Evolutionary conservation across 2,888 invertebrate species (phyloP).

Genomic region (Zaprionus obscuricornis): DNA sequence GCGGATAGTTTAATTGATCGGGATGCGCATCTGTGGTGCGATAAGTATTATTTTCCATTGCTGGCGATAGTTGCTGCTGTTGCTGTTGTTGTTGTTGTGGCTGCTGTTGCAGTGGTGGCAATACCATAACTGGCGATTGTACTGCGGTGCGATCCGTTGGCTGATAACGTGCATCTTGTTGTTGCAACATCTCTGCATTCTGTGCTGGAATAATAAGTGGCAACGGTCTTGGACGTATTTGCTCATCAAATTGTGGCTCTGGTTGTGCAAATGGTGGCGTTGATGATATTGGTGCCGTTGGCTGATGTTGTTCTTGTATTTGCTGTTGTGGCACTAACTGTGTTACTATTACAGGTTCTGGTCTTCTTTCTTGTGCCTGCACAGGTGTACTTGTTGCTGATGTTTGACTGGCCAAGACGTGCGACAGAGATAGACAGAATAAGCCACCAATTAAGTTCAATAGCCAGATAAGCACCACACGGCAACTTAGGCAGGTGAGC

Average conservation of each 20-base stretch:
- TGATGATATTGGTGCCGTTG: conserved; percentile 22
- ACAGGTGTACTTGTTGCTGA: conserved; percentile 13
- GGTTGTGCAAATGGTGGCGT: conserved; percentile 20
- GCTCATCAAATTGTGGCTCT: conserved; percentile 48
- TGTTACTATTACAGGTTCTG: conserved; percentile 14
- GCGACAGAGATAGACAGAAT: conserved; percentile 78
- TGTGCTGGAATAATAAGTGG: conserved; percentile 59
- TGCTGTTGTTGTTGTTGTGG: conserved; percentile 30
- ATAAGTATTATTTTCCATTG: conserved; percentile 65
- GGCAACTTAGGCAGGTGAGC: conserved; percentile 84
- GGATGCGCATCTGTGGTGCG: conserved; percentile 79
- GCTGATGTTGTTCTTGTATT: conserved; percentile 14
- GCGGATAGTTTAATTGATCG: conserved; percentile 78
- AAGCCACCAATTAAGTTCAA: conserved; percentile 83
- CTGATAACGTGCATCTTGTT: conserved; percentile 54
- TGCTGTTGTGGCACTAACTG: conserved; percentile 14
- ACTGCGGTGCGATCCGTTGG: conserved; percentile 56
- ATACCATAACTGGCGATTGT: conserved; percentile 60
- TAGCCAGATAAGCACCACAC: conserved; percentile 84
- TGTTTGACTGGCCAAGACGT: conserved; percentile 62
- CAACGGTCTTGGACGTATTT: conserved; percentile 60
- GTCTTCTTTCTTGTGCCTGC: too few species aligned
- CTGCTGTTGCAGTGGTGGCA: conserved; percentile 43
- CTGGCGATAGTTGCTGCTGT: conserved; percentile 1
- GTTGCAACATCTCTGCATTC: conserved; percentile 45